Evolutionary conservation across 2,113 vertebrate genomes (phyloP).

Genomic region (Mormyrus lacerda): DNA sequence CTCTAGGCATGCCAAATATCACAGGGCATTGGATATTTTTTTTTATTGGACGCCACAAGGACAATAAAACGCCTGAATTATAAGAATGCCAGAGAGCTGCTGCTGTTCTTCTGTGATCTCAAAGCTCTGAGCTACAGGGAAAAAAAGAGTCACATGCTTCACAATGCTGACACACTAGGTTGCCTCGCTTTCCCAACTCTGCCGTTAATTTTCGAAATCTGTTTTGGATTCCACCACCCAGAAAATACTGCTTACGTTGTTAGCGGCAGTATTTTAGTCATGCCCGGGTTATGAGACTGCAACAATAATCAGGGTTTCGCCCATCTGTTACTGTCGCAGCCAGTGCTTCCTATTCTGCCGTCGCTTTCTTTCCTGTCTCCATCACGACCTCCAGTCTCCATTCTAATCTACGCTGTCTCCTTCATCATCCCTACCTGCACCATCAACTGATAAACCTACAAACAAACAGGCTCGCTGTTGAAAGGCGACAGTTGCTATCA

Average conservation of each 20-base stretch:
- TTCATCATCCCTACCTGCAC: background rate
- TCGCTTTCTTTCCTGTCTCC: background rate
- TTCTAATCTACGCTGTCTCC: background rate
- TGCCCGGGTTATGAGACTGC: background rate
- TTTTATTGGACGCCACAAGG: background rate
- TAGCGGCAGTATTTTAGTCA: background rate
- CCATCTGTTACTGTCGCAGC: background rate
- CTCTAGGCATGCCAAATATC: background rate
- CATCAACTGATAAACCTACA: background rate
- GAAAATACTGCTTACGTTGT: background rate
- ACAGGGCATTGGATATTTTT: background rate
- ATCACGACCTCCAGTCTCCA: background rate
- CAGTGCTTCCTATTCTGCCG: background rate
- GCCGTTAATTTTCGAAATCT: background rate
- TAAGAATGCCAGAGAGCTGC: background rate
- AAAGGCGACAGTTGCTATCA: background rate
- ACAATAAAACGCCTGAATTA: background rate
- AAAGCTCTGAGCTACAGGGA: background rate
- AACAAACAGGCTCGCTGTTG: background rate
- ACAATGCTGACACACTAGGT: background rate
- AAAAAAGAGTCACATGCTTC: background rate
- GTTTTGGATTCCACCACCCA: background rate
- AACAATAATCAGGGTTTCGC: background rate
- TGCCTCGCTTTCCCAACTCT: background rate
- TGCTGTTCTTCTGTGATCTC: background rate